These are phyloP conservation scores for Podiceps cristatus DNA, from an alignment of 2,113 vertebrate genomes.

Conservation along the genomic window DNA sequence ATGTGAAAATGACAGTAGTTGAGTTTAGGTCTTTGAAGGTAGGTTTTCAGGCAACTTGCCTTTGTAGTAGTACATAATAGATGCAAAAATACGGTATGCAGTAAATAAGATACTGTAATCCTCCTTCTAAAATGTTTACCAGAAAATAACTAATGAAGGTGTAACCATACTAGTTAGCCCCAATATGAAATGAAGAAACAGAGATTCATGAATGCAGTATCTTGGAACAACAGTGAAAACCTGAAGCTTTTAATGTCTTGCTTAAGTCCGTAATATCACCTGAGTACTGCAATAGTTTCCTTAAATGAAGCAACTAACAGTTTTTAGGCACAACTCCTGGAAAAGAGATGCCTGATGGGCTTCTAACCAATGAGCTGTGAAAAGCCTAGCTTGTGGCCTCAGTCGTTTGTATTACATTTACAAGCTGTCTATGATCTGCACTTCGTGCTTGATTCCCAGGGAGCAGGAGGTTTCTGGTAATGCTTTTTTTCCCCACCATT, in stretches of 20 bases:
- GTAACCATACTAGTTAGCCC: neutral
- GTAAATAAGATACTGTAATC: neutral
- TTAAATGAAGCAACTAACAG: neutral
- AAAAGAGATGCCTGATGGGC: neutral
- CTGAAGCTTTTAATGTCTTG: neutral
- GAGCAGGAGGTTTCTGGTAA: neutral
- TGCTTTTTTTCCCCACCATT: neutral
- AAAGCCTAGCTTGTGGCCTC: neutral
- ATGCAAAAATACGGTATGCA: neutral
- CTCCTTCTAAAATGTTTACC: neutral
- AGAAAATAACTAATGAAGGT: neutral
- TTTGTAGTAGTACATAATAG: neutral
- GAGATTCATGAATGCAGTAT: neutral
- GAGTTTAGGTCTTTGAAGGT: neutral
- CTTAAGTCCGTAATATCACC: neutral
- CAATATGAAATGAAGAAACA: neutral
- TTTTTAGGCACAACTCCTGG: neutral
- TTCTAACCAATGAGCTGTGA: neutral
- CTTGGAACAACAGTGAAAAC: neutral
- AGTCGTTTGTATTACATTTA: neutral
- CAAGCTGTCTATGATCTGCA: neutral
- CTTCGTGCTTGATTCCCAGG: neutral
- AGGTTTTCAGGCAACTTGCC: neutral
- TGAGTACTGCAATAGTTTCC: neutral
- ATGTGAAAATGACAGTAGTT: neutral